Conservation (phyloP, 1,140 invertebrate genomes). For the Neotoxoptera formosana region DNA sequence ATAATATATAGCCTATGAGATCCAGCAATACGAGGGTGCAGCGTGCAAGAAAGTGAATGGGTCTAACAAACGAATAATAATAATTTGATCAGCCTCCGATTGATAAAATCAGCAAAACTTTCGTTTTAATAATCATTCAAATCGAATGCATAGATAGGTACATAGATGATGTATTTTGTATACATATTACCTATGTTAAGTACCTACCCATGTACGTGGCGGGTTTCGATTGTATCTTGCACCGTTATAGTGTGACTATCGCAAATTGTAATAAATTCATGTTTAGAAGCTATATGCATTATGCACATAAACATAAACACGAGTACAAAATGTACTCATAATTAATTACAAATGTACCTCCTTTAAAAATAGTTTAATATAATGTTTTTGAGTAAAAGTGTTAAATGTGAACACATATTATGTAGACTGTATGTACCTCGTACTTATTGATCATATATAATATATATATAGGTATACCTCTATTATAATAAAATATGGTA, state of each 20-base stretch:
- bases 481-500: background rate
- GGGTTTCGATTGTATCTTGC: background rate
- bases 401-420: background rate
- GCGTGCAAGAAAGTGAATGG: background rate
- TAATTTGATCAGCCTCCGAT: background rate
- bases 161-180: background rate
- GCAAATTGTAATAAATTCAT: background rate
- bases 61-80: background rate
- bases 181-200: background rate
- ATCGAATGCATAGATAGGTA: background rate
- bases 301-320: background rate
- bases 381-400: background rate
- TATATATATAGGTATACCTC: background rate
- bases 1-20: background rate
- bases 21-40: too few relatives aligned
- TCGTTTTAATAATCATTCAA: conserved; percentile 17
- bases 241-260: background rate
- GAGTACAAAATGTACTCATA: too few relatives aligned
- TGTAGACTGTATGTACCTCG: too few relatives aligned
- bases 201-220: background rate
- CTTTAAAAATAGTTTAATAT: background rate
- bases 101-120: background rate
- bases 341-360: background rate
- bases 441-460: background rate
- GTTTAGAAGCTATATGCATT: background rate